Evolutionary conservation across 2,888 invertebrate species (phyloP), one percentile per base, ranked within the genome.

Genomic region (Plagiodera versicolora): DNA sequence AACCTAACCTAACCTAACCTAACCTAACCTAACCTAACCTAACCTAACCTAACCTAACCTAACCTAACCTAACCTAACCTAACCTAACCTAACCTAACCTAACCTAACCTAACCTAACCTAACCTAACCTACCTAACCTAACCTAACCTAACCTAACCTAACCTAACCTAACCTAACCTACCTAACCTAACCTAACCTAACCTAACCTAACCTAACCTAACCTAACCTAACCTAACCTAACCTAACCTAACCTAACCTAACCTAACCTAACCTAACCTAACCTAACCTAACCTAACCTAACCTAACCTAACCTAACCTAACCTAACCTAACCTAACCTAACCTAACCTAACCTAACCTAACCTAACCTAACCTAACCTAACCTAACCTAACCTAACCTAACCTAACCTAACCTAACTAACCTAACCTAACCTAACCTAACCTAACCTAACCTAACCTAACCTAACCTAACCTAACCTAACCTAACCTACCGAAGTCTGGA

Each of bases 401-500:
- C 59, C 28, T 45, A 61, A 61, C 58, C 30, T 61, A 50, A 18
- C 56, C 46, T 48, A 60, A 61, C 61, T 47, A 61, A 52, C 58
- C 61, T 48, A 49, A 55, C 59, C 59, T 47, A 18, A 48, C 61
- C 58, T 55, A 51, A n/a, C n/a, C n/a, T n/a, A n/a, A n/a, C n/a
- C n/a, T n/a, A n/a, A 56, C 64, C 61, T 46, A 58, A 50, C 64
- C 58, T 46, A 57, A 51, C 58, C 62, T 57, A 48, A 57, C 62
- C 57, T 47, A 48, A 46, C 58, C 35, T 39, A 58, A 47, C 49
- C 56, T 46, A 55, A 58, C 61, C 64, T 58, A 49, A 61, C 61
- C 61, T 58, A 61, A 61, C 64, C 58, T 58, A 58, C 61, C 58
- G n/a, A n/a, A n/a, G n/a, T n/a, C n/a, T n/a, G n/a, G n/a, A n/a